Evolutionary conservation across 2,888 invertebrate species (phyloP).

Genomic region (Xestoiulus laeticollis): DNA sequence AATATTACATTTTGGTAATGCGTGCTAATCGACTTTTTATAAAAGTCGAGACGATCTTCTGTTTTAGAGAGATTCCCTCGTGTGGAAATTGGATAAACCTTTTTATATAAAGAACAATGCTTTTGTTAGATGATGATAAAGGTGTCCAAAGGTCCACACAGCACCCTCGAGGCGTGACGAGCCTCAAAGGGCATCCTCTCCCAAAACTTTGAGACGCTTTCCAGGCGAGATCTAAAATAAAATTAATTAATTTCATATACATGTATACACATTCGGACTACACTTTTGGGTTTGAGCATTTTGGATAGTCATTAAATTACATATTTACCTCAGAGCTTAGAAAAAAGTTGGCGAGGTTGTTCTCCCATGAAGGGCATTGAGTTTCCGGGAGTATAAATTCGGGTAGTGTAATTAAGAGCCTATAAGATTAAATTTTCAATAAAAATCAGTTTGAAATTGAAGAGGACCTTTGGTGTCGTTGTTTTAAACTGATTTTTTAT

Average conservation of each 20-base stretch:
- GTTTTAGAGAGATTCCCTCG: background rate
- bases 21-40: background rate
- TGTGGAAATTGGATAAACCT: background rate
- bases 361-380: background rate
- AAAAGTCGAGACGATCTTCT: background rate
- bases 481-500: too few species aligned
- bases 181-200: conserved; percentile 22
- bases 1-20: background rate
- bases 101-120: background rate
- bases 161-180: background rate
- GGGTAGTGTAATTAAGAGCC: background rate
- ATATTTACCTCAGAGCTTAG: conserved; percentile 48
- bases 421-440: background rate
- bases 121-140: background rate
- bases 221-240: conserved; percentile 38
- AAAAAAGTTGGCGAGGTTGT: conserved; percentile 23
- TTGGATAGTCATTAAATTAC: too few species aligned
- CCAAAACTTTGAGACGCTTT: conserved; percentile 48
- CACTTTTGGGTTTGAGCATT: too few species aligned
- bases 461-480: too few species aligned
- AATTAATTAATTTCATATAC: background rate
- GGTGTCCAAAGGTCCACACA: background rate
- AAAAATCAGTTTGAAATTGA: conserved; percentile 14
- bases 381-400: conserved; percentile 17
- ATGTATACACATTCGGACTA: background rate